Evolutionary conservation across 1,140 invertebrate genomes (phyloP).

Genomic region (Mylabris phalerata): DNA sequence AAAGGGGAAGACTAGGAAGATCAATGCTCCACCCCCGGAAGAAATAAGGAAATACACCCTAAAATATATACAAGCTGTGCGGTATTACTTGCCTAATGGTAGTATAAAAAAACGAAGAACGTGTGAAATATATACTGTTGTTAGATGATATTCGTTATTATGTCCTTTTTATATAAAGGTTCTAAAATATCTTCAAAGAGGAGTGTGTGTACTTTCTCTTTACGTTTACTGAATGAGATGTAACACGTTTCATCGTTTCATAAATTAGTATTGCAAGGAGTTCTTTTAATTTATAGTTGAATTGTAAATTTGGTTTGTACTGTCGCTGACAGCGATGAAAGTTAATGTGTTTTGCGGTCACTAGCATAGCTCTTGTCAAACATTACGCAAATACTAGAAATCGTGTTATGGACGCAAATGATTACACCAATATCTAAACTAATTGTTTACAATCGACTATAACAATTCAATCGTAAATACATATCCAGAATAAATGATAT

Average conservation of each 20-base stretch:
- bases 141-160: background rate
- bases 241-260: background rate
- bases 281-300: background rate
- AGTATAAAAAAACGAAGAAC: slow-evolving; percentile 22
- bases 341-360: too few species aligned
- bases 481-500: too few species aligned
- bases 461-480: too few species aligned
- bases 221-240: background rate
- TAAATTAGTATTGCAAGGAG: too few species aligned
- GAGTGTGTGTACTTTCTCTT: too few species aligned
- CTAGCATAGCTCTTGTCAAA: background rate
- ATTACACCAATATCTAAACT: too few species aligned
- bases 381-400: background rate
- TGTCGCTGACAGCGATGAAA: too few species aligned
- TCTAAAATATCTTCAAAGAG: too few species aligned
- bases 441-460: too few species aligned
- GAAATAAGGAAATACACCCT: slow-evolving; percentile 25
- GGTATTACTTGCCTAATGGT: slow-evolving; percentile 23
- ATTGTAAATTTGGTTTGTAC: too few species aligned
- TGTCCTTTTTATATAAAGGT: too few species aligned
- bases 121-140: slow-evolving; percentile 20
- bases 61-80: slow-evolving; percentile 22
- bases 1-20: background rate
- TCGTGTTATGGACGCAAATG: background rate
- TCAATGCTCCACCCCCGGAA: slow-evolving; percentile 15